Evolutionary conservation across 2,113 vertebrate species (phyloP).

Genomic region (Elephas maximus): DNA sequence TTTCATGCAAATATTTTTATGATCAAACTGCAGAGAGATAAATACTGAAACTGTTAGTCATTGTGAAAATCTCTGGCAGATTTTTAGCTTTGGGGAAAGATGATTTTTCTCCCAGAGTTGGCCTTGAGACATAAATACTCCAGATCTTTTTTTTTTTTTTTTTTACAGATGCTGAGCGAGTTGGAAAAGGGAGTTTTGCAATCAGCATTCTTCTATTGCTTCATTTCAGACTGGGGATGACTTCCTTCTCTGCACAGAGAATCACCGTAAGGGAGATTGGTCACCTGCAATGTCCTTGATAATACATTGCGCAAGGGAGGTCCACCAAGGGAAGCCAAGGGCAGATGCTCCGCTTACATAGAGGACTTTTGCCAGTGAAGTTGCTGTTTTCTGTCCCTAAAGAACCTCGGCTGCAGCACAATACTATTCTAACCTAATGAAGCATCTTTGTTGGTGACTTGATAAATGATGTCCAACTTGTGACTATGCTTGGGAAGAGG

Average conservation of each 20-base stretch:
- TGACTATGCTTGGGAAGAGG: not conserved
- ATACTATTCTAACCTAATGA: not conserved
- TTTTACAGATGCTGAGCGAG: not conserved
- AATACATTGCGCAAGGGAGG: not conserved
- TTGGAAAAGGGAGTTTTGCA: not conserved
- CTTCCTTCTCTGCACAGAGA: not conserved
- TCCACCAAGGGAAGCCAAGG: not conserved
- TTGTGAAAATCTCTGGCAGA: not conserved
- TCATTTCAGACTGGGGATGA: not conserved
- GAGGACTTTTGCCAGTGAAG: no score
- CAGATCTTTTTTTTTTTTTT: not conserved
- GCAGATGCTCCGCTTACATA: not conserved
- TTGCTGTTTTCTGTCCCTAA: not conserved
- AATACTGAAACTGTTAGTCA: not conserved
- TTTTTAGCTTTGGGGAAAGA: slow-evolving; percentile 35
- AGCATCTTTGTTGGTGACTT: not conserved
- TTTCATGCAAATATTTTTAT: slow-evolving; percentile 73
- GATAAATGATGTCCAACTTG: not conserved
- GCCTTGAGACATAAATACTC: not conserved
- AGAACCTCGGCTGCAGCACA: no score
- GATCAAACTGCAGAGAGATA: slow-evolving; percentile 29
- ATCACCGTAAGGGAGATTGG: not conserved
- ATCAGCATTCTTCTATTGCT: not conserved
- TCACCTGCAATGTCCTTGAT: not conserved
- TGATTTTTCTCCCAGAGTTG: not conserved